Conservation (phyloP, 2,113 vertebrate genomes). For the Phaethon lepturus region DNA sequence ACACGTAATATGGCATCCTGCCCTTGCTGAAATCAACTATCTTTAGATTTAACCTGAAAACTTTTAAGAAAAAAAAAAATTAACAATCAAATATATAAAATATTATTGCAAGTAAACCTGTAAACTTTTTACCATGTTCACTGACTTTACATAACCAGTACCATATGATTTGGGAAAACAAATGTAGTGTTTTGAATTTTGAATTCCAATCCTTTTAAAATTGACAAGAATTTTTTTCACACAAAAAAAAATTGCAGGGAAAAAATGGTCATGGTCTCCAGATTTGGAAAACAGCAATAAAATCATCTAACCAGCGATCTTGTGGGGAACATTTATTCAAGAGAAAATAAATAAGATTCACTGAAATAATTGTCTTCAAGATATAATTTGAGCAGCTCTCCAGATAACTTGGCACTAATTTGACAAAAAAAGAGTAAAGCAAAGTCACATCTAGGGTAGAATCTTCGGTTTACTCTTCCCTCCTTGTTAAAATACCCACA, state of each 20-base stretch:
- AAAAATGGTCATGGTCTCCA: not conserved
- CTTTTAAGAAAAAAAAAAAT: not conserved
- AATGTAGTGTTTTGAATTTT: not conserved
- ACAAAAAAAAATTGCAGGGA: not conserved
- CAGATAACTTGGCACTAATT: not conserved
- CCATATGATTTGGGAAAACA: not conserved
- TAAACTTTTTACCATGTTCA: not conserved
- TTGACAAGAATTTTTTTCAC: not conserved
- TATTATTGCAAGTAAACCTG: not conserved
- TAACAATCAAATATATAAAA: not conserved
- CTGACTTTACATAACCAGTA: not conserved
- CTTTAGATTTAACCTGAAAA: not conserved
- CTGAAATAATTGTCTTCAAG: not conserved
- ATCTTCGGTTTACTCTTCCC: not conserved
- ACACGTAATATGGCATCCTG: not conserved
- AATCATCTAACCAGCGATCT: not conserved
- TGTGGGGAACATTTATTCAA: not conserved
- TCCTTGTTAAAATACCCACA: constrained; percentile 3
- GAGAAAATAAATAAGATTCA: not conserved
- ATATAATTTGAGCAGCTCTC: not conserved
- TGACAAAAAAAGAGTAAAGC: not conserved
- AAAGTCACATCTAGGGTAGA: not conserved
- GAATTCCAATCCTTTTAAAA: not conserved
- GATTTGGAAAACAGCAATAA: not conserved
- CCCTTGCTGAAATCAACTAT: not conserved